A percentile compares a stretch with the other conserved stretches of the same genome.
phyloP scores from a whole-genome alignment of 2,888 invertebrate species.

The Eupithecia dodoneata region DNA sequence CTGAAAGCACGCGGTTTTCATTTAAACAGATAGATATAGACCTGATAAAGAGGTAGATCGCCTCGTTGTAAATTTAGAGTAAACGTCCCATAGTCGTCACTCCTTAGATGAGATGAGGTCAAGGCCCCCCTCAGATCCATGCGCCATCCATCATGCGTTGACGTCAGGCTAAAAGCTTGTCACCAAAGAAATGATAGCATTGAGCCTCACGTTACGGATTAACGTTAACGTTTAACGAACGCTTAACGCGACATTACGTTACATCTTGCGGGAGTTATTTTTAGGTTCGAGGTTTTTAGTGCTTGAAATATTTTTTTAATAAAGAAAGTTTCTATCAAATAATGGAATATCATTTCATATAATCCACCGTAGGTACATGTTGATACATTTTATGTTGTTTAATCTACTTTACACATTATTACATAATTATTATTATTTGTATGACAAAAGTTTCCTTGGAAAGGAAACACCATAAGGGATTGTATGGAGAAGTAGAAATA shows the following conservation, averaged over 20 bases:
- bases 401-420: no score
- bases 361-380: no score
- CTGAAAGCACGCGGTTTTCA: neutral
- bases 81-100: neutral
- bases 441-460: no score
- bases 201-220: conserved; percentile 26
- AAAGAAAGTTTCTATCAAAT: no score
- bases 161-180: conserved; percentile 41
- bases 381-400: no score
- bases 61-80: neutral
- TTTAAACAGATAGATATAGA: neutral
- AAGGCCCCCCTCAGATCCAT: conserved; percentile 26
- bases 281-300: neutral
- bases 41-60: neutral
- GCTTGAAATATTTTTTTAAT: no score
- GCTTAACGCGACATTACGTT: conserved; percentile 7
- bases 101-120: conserved; percentile 20
- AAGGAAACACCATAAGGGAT: no score
- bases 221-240: conserved; percentile 13
- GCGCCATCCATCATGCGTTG: conserved; percentile 39
- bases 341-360: no score
- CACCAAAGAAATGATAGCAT: conserved; percentile 34
- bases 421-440: no score
- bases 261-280: neutral
- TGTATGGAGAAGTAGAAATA: no score